phyloP scores from a whole-genome alignment of 2,888 invertebrate genomes.

The Anarsia innoxiella region DNA sequence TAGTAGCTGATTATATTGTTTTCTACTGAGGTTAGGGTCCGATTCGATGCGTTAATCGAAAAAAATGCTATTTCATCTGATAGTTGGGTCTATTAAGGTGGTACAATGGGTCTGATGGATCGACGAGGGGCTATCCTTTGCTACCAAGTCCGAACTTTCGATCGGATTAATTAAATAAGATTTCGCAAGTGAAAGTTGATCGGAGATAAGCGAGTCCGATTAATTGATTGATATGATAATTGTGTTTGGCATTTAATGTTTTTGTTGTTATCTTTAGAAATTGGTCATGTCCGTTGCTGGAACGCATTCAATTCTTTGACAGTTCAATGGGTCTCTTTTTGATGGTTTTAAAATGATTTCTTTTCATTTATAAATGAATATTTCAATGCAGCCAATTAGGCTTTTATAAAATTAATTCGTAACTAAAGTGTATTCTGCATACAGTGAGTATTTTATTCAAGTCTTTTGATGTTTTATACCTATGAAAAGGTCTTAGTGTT shows the following conservation, averaged over 20 bases:
- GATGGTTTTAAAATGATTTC: no score
- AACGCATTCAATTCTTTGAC: no score
- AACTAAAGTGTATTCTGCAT: no score
- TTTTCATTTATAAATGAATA: no score
- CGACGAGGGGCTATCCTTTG: slow-evolving; percentile 21
- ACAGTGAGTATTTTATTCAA: no score
- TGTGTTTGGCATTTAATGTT: neutral
- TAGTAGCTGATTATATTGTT: slow-evolving; percentile 74
- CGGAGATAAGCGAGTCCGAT: slow-evolving; percentile 26
- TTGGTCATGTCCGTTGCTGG: no score
- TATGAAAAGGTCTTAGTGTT: no score
- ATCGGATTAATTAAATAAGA: slow-evolving; percentile 43
- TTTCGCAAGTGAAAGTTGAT: slow-evolving; percentile 19
- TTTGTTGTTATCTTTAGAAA: no score
- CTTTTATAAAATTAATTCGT: no score
- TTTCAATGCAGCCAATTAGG: no score
- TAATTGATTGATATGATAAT: slow-evolving; percentile 21
- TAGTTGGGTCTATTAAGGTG: slow-evolving; percentile 51
- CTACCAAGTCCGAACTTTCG: slow-evolving; percentile 26
- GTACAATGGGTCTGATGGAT: slow-evolving; percentile 53
- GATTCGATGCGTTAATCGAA: slow-evolving; percentile 69
- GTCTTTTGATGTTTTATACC: no score
- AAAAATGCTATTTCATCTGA: slow-evolving; percentile 64
- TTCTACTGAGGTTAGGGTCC: slow-evolving; percentile 51
- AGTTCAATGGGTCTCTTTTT: no score